phyloP scores from a whole-genome alignment of 2,888 invertebrate species.

The Oligia fasciuncula region DNA sequence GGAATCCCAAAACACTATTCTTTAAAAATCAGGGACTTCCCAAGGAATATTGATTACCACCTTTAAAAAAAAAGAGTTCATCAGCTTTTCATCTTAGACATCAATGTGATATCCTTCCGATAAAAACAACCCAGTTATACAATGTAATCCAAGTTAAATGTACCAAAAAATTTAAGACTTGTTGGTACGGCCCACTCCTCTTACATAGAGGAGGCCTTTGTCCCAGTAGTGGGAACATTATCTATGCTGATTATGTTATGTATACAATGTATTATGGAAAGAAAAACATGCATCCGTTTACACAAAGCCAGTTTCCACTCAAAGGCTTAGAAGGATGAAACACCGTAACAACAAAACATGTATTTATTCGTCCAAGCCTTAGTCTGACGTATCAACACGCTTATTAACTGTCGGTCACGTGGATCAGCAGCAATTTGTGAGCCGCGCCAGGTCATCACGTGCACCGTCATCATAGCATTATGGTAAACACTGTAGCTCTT shows the following conservation, averaged over 20 bases:
- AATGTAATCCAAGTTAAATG: neutral
- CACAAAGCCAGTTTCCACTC: neutral
- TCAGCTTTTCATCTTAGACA: neutral
- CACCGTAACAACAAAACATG: slow-evolving; percentile 26
- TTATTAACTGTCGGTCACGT: slow-evolving; percentile 53
- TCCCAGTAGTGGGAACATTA: neutral
- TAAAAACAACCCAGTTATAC: neutral
- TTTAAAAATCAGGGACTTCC: neutral
- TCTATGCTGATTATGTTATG: too few species aligned
- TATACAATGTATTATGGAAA: neutral
- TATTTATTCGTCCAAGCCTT: slow-evolving; percentile 28
- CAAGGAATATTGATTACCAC: neutral
- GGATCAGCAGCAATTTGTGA: slow-evolving; percentile 49
- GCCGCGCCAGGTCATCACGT: slow-evolving; percentile 46
- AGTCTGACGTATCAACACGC: slow-evolving; percentile 52
- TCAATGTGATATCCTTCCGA: too few species aligned
- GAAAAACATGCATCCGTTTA: neutral
- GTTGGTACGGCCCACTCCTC: neutral
- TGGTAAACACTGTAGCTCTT: slow-evolving; percentile 13
- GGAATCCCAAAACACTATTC: neutral
- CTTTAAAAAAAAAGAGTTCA: too few species aligned
- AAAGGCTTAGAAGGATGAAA: slow-evolving; percentile 3
- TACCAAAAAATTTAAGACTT: neutral
- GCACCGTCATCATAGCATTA: slow-evolving; percentile 44
- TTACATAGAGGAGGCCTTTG: neutral